Evolutionary conservation across 2,888 invertebrate species (phyloP).

Genomic region (Eretmocerus hayati): DNA sequence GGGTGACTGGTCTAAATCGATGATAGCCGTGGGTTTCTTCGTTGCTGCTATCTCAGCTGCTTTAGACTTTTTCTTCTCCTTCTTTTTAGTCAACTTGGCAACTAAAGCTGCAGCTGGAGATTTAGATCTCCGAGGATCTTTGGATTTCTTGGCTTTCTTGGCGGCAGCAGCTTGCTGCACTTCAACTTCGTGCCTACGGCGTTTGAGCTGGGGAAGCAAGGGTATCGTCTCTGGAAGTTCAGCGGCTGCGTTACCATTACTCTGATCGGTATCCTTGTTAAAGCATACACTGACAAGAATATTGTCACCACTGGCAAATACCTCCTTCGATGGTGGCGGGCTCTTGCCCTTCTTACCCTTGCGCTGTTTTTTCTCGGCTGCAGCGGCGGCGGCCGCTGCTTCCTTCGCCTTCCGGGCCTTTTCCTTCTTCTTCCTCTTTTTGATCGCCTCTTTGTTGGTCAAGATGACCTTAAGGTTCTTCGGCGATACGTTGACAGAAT

Average conservation of each 20-base stretch:
- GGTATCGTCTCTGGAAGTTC: constrained; percentile 42
- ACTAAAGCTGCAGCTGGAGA: constrained; percentile 28
- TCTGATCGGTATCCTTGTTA: constrained; percentile 54
- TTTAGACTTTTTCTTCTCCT: constrained; percentile 44
- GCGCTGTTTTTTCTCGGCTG: constrained; percentile 41
- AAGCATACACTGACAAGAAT: constrained; percentile 90
- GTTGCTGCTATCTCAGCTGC: constrained; percentile 49
- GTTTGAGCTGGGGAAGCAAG: constrained; percentile 41
- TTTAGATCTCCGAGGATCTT: constrained; percentile 45
- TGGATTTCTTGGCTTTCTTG: constrained; percentile 46
- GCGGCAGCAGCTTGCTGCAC: constrained; percentile 33
- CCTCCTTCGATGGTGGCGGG: constrained; percentile 75
- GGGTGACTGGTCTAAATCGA: constrained; percentile 78
- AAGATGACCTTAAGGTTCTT: constrained; percentile 56
- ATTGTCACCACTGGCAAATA: constrained; percentile 88
- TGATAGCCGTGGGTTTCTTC: constrained; percentile 75
- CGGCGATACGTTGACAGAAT: constrained; percentile 45
- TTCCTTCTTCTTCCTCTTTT: constrained; percentile 50
- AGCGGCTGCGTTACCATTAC: constrained; percentile 20
- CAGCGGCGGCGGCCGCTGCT: constrained; percentile 35
- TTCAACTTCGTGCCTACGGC: constrained; percentile 42
- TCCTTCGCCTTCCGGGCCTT: constrained; percentile 43
- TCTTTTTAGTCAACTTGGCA: constrained; percentile 29
- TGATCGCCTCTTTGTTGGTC: constrained; percentile 52
- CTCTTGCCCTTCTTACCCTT: constrained; percentile 48